Base-by-base conservation (phyloP, 2,888 invertebrate species). In the Dicycla oo region DNA sequence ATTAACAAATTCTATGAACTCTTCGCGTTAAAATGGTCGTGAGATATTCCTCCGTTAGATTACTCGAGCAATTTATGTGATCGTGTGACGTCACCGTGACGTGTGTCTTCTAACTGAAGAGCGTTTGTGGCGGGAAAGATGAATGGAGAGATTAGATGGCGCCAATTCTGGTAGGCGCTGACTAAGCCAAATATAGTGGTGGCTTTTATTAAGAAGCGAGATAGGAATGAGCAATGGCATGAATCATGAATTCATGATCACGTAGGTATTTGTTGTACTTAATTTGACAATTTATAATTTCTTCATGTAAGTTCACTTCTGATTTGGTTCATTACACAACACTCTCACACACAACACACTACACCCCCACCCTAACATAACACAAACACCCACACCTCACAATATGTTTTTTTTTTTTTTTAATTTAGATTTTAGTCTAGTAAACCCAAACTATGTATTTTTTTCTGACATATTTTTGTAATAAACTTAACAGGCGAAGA, bases 71-170 rank as follows among this genome's bases (percentile, higher is more conserved):
- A 77, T 77, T 67, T 70, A 57, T 63, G 49, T 40, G 60, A 60
- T 65, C n/a, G 66, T 40, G 45, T 73, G 73, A 78, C 54, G 73
- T 73, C 74, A 69, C 74, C 56, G 15, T 74, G 74, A 78, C 69
- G 69, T 45, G 69, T 75, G 78, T 70, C 78, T 66, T 67, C 53
- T 54, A 53, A 20, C 62, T 66, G 73, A 73, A 40, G 56, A 56
- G 53, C 65, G n/a, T 54, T 78, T 69, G 78, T 65, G 78, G 73
- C 64, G 61, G 67, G 69, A 77, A 73, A 73, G 64, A 77, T 73
- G 58, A 67, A 73, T 64, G 53, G 62, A 43, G 30, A 77, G 78
- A 73, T 78, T 69, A 78, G 60, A 34, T 53, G 66, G 76, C 65
- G 72, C 75, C 75, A 26, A 45, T 40, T 40, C 43, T 68, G 61